These are phyloP conservation scores for Sterrhoptilus dennistouni DNA, from an alignment of 2,113 vertebrate genomes.

Conservation along the genomic window DNA sequence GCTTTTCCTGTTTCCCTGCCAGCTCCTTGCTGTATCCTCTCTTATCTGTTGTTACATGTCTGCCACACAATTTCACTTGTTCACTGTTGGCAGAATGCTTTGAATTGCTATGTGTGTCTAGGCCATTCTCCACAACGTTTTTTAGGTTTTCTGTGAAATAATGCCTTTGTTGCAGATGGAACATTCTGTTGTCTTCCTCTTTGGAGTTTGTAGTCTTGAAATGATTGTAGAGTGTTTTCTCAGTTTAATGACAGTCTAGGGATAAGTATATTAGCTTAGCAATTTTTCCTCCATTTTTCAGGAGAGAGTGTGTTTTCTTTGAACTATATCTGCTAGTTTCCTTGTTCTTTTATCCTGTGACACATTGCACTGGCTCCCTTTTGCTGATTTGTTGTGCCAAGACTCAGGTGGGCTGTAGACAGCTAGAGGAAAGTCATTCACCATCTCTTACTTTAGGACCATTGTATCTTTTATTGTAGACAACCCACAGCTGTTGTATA, in stretches of 20 bases:
- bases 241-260: background rate
- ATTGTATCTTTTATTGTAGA: background rate
- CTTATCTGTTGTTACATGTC: accelerated
- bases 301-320: background rate
- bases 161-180: background rate
- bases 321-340: background rate
- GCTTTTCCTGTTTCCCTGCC: background rate
- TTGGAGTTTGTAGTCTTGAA: background rate
- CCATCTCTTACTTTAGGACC: background rate
- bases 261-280: background rate
- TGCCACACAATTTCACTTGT: background rate
- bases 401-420: background rate
- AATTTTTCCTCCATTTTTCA: background rate
- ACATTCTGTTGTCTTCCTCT: background rate
- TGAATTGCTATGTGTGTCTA: background rate
- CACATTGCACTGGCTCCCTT: background rate
- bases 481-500: background rate
- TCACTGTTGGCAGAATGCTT: background rate
- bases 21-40: background rate
- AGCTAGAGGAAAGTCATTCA: background rate
- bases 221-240: background rate
- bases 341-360: background rate
- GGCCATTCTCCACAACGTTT: background rate
- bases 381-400: background rate
- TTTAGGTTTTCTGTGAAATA: background rate